Conservation (phyloP, 2,888 invertebrate genomes). For the Caenorhabditis doughertyi region DNA sequence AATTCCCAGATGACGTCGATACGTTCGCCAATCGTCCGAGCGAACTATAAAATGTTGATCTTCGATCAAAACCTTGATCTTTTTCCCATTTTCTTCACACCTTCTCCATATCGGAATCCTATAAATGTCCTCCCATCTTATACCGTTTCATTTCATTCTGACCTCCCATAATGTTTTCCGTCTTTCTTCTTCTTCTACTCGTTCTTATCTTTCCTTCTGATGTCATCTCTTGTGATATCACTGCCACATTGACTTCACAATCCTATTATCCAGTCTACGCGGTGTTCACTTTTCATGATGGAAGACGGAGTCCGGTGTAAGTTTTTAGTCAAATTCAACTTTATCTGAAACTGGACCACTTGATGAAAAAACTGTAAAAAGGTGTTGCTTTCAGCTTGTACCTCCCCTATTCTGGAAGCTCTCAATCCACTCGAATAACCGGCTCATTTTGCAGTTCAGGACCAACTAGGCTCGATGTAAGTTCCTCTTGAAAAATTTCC, state of each 20-base stretch:
- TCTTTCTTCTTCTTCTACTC: background rate
- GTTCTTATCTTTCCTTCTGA: background rate
- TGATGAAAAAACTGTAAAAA: background rate
- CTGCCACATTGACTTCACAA: conserved; percentile 21
- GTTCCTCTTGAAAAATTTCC: too few relatives aligned
- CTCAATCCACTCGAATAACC: conserved; percentile 15
- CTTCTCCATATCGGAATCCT: conserved; percentile 6
- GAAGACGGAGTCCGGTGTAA: conserved; percentile 11
- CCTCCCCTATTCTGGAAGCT: conserved; percentile 7
- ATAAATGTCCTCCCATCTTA: background rate
- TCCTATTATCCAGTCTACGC: conserved; percentile 32
- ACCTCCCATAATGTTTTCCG: background rate
- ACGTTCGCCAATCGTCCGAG: background rate
- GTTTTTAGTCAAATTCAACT: background rate
- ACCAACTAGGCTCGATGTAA: conserved; percentile 18
- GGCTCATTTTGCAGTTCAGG: conserved; percentile 16
- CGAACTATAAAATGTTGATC: background rate
- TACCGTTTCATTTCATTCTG: conserved; percentile 14
- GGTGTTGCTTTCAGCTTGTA: conserved; percentile 6
- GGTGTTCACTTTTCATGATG: conserved; percentile 16
- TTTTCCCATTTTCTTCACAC: background rate
- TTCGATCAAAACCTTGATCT: background rate
- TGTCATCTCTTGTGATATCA: conserved; percentile 16
- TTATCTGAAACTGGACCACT: too few relatives aligned
- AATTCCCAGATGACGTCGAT: too few relatives aligned